These are phyloP conservation scores for Phataginus tetradactyla DNA, from an alignment of 2,797 vertebrate genomes.

Conservation along the genomic window DNA sequence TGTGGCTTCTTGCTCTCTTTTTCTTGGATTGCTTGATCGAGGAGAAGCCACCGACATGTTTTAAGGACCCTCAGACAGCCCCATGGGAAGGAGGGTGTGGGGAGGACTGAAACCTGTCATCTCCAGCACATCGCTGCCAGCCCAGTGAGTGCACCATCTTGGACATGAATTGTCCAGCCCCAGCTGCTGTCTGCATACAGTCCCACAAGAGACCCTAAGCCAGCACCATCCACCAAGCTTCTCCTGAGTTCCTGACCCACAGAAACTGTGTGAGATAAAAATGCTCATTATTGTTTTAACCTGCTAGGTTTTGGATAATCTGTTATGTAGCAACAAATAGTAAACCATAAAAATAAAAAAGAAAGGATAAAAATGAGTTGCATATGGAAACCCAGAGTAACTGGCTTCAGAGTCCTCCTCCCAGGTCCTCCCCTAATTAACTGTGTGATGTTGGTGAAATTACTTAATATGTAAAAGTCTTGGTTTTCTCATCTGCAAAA, in stretches of 20 bases:
- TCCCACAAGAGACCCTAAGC: neutral
- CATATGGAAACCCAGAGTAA: neutral
- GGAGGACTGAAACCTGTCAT: neutral
- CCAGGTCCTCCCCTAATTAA: neutral
- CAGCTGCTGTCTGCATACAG: neutral
- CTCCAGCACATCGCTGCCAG: neutral
- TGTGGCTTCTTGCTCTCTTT: neutral
- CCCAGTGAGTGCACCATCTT: neutral
- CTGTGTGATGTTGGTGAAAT: neutral
- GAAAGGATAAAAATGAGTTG: neutral
- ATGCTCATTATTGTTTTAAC: neutral
- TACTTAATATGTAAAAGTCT: neutral
- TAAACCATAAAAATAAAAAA: neutral
- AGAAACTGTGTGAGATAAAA: neutral
- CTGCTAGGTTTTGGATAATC: neutral
- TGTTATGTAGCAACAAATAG: neutral
- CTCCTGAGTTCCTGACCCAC: neutral
- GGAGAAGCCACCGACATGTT: neutral
- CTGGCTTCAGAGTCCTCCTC: neutral
- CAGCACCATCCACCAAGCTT: neutral
- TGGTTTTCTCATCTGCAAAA: conserved; percentile 28
- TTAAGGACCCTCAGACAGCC: neutral
- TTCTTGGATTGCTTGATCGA: neutral
- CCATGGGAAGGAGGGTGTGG: neutral
- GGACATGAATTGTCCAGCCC: neutral